Evolutionary conservation across 2,888 invertebrate genomes (phyloP).

Genomic region (Nectonema munidae): DNA sequence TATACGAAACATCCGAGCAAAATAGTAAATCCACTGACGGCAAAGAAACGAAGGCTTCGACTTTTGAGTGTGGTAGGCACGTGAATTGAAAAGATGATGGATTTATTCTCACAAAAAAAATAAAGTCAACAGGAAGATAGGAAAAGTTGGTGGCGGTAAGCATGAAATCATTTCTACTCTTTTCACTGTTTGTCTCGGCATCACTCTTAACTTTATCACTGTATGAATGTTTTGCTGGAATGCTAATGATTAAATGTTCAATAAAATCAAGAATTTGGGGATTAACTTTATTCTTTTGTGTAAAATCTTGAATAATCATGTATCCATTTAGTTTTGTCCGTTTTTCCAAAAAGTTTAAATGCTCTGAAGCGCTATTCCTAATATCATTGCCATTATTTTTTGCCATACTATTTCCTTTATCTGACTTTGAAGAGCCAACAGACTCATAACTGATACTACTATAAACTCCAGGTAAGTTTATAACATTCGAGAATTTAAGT

Average conservation of each 20-base stretch:
- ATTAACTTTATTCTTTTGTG: constrained; percentile 56
- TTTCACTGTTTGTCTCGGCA: neutral
- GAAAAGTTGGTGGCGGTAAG: neutral
- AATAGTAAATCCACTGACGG: constrained; percentile 88
- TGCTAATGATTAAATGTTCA: too few species aligned
- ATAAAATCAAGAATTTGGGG: constrained; percentile 82
- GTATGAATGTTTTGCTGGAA: too few species aligned
- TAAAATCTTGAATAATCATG: too few species aligned
- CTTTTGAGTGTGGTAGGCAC: constrained; percentile 65
- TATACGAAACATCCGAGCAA: constrained; percentile 31
- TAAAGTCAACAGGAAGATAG: constrained; percentile 70
- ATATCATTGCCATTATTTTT: too few species aligned
- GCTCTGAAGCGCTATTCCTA: too few species aligned
- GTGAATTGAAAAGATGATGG: constrained; percentile 63
- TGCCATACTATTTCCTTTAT: too few species aligned
- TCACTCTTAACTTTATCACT: neutral
- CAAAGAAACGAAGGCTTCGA: constrained; percentile 70
- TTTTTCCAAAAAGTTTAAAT: too few species aligned
- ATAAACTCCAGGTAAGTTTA: too few species aligned
- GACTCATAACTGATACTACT: too few species aligned
- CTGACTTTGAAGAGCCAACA: too few species aligned
- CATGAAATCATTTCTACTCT: neutral
- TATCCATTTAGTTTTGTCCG: too few species aligned
- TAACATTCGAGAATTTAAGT: too few species aligned
- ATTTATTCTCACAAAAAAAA: constrained; percentile 90